Conservation (phyloP, 2,888 invertebrate genomes). For the Drosophila dives region DNA sequence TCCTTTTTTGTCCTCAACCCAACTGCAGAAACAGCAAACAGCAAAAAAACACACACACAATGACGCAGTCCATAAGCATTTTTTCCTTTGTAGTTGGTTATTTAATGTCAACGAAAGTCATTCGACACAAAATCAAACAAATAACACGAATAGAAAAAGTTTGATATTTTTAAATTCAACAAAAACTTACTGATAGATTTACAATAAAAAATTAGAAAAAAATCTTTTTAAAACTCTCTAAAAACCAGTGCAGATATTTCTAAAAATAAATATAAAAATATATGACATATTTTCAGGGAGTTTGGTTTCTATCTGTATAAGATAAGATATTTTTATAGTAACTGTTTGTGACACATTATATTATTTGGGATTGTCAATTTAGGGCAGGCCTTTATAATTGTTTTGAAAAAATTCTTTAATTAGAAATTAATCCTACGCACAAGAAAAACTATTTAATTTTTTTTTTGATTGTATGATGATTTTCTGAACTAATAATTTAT, state of each 20-base stretch:
- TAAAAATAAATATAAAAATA: background rate
- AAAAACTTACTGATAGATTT: background rate
- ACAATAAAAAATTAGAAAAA: background rate
- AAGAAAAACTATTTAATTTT: background rate
- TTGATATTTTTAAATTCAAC: background rate
- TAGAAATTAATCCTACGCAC: background rate
- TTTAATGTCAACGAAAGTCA: background rate
- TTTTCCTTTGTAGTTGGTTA: background rate
- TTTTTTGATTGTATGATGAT: background rate
- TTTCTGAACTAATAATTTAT: background rate
- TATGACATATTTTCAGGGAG: background rate
- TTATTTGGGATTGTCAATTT: background rate
- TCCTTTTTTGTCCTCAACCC: constrained; percentile 9
- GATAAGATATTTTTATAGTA: background rate
- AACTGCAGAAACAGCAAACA: constrained; percentile 10
- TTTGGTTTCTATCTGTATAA: background rate
- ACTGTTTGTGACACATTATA: background rate
- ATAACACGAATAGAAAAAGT: constrained; percentile 9
- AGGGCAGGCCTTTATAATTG: background rate
- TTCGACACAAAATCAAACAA: background rate
- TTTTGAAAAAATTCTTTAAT: background rate
- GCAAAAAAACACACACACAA: constrained; percentile 3
- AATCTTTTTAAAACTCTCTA: background rate
- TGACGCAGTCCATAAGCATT: background rate
- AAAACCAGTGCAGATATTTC: background rate